phyloP scores from a whole-genome alignment of 2,797 vertebrate genomes.

The Sebastes melanostomus region DNA sequence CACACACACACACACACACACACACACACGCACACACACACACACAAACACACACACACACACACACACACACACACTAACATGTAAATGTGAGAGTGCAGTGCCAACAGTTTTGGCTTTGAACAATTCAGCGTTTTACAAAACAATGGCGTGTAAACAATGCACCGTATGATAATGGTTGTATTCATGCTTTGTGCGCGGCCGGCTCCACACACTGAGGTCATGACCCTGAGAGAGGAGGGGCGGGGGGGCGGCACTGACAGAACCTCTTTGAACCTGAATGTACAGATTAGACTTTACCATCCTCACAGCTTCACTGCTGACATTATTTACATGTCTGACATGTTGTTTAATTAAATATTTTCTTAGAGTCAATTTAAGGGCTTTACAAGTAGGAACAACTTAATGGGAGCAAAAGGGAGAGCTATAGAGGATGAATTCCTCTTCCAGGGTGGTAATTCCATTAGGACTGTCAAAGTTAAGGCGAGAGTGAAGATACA shows the following conservation, averaged over 20 bases:
- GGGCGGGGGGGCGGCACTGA: neutral
- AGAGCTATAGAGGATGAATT: too few species aligned
- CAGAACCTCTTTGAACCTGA: neutral
- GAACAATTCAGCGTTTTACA: conserved; percentile 76
- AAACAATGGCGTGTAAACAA: conserved; percentile 57
- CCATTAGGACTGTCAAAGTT: too few species aligned
- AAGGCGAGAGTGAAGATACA: too few species aligned
- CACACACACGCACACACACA: conserved; percentile 31
- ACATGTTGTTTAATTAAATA: neutral
- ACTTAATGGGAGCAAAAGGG: too few species aligned
- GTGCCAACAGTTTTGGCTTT: conserved; percentile 69
- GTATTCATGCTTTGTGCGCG: conserved; percentile 46
- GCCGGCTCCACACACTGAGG: conserved; percentile 33
- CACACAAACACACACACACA: neutral
- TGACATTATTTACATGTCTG: neutral
- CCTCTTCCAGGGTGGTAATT: too few species aligned
- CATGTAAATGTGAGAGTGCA: conserved; percentile 65
- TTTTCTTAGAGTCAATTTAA: neutral
- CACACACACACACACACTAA: conserved; percentile 33
- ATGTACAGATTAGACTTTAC: neutral
- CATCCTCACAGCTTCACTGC: neutral
- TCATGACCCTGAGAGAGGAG: conserved; percentile 8
- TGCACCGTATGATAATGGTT: conserved; percentile 37
- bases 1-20: conserved; percentile 24
- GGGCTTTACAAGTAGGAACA: too few species aligned